A percentile compares a stretch with the other conserved stretches of the same genome.
Conservation (phyloP, 2,888 invertebrate genomes). For the Meliscaeva auricollis region DNA sequence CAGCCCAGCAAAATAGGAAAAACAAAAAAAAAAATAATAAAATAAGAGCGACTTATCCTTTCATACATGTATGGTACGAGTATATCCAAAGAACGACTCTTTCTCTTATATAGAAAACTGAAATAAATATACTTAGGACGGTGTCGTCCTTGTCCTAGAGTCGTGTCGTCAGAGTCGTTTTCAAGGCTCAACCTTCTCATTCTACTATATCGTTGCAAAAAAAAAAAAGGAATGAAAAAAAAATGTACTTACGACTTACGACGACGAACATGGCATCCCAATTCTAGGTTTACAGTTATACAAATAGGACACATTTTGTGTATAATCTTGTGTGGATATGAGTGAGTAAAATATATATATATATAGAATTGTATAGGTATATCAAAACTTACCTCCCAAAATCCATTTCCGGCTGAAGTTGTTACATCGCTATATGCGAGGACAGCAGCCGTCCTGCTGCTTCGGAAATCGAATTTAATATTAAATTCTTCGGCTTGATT, state of each 20-base stretch:
- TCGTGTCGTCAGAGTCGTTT: neutral
- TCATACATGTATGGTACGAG: neutral
- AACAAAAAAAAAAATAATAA: slow-evolving; percentile 6
- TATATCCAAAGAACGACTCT: slow-evolving; percentile 12
- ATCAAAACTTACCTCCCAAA: slow-evolving; percentile 91
- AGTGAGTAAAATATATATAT: slow-evolving; percentile 1
- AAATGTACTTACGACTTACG: slow-evolving; percentile 67
- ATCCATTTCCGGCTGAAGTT: slow-evolving; percentile 89
- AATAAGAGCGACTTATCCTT: slow-evolving; percentile 5
- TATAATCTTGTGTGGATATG: slow-evolving; percentile 4
- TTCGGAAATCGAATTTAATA: slow-evolving; percentile 94
- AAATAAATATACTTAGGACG: slow-evolving; percentile 38
- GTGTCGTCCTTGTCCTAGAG: slow-evolving; percentile 13
- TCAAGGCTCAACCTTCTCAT: slow-evolving; percentile 16
- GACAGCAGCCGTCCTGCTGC: slow-evolving; percentile 92
- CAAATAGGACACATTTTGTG: slow-evolving; percentile 43
- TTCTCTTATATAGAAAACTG: slow-evolving; percentile 29
- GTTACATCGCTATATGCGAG: slow-evolving; percentile 93
- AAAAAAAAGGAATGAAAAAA: slow-evolving; percentile 16
- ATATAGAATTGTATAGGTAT: neutral
- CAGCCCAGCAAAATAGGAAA: slow-evolving; percentile 14
- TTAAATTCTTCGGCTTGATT: slow-evolving; percentile 90
- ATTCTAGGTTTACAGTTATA: slow-evolving; percentile 39
- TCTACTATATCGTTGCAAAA: slow-evolving; percentile 34
- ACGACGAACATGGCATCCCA: slow-evolving; percentile 55